Evolutionary conservation across 2,888 invertebrate species (phyloP).

Genomic region (Coleophora flavipennella): DNA sequence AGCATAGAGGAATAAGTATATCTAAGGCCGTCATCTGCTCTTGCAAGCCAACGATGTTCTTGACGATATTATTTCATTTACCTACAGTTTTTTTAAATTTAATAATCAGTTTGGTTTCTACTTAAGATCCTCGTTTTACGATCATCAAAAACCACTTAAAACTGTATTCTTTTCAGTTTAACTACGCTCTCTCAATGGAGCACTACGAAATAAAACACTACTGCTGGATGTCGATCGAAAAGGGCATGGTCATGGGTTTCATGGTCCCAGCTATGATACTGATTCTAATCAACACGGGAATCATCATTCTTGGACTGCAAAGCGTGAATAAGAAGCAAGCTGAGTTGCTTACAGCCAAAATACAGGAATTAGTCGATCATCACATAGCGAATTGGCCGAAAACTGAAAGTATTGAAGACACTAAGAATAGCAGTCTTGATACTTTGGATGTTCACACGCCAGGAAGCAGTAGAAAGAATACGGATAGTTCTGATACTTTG

Average conservation of each 20-base stretch:
- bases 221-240: constrained; percentile 84
- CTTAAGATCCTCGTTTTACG: too few relatives aligned
- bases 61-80: too few relatives aligned
- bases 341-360: constrained; percentile 55
- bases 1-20: too few relatives aligned
- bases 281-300: constrained; percentile 75
- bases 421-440: constrained; percentile 47
- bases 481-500: constrained; percentile 55
- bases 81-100: too few relatives aligned
- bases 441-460: constrained; percentile 52
- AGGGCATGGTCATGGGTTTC: constrained; percentile 83
- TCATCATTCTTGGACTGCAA: constrained; percentile 71
- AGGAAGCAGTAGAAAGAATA: constrained; percentile 55
- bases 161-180: constrained; percentile 66
- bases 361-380: constrained; percentile 57
- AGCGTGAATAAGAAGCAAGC: constrained; percentile 60
- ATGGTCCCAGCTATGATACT: constrained; percentile 80
- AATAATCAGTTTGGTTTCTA: too few relatives aligned
- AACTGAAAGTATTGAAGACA: constrained; percentile 31
- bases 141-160: too few relatives aligned
- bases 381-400: constrained; percentile 57
- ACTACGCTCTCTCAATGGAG: constrained; percentile 77
- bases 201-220: constrained; percentile 82
- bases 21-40: too few relatives aligned
- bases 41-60: too few relatives aligned